Evolutionary conservation across 2,113 vertebrate genomes (phyloP), one percentile per base, ranked within the genome.

Genomic region (Chionodraco myersi): DNA sequence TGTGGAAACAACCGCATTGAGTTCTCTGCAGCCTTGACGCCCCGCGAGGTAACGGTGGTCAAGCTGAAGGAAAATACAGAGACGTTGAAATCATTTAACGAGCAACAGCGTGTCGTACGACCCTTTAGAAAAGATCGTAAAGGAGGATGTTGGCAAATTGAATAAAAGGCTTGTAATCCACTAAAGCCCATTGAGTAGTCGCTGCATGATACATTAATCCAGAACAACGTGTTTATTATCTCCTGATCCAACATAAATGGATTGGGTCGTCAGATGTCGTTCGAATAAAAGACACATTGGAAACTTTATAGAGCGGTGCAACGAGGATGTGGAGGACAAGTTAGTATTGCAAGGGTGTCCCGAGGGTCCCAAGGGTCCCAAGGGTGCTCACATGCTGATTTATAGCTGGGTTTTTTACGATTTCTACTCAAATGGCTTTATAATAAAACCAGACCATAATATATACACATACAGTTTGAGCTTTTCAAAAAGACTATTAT

Each of bases 1-100:
- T 45, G 76, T 68, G 63, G 49, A 83, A 72, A 75, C 76, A 53
- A 47, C 73, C 47, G 73, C 5, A 57, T 48, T 5, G 70, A 16
- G 53, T 54, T 78, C 73, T 79, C 26, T 0, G 16, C 30, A 60
- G 72, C 54, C 73, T 75, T n/a, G n/a, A 12, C 2, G 69, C 74
- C 30, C 23, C 3, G 57, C 57, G 76, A 82, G 66, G 64, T 65
- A 71, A n/a, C 3, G 6, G 45, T 2, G 47, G 63, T 84, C 64
- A 48, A 47, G 30, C 60, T 18, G 72, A 30, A 30, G 30, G 54
- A 65, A 80, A 69, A 61, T 26, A 21, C 44, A 49, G 45, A 10
- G 18, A 18, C 49, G n/a, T 9, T 6, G 18, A 56, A 60, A 77
- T 77, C 53, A 51, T 80, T 73, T 45, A 60, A 47, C 36, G 11